A percentile compares a stretch with the other conserved stretches of the same genome.
Conservation (phyloP, 2,113 vertebrate species). For the Lagopus muta region DNA sequence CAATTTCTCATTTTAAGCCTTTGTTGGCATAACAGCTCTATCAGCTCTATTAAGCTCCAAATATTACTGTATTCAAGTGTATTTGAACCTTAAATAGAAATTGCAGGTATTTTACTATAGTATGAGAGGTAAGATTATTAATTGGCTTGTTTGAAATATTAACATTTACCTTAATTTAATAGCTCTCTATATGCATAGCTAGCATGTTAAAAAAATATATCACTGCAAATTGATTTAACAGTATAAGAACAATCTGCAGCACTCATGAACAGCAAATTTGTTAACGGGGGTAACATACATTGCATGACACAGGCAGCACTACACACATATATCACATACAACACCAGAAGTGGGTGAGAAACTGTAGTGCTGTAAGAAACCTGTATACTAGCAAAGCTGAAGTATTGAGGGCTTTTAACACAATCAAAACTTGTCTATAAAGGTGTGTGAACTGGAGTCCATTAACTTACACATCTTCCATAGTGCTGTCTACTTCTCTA, state of each 20-base stretch:
- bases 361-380: background rate
- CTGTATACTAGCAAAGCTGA: background rate
- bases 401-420: background rate
- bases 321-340: background rate
- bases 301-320: slow-evolving; percentile 5
- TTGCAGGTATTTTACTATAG: background rate
- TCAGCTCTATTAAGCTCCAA: background rate
- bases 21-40: background rate
- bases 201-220: background rate
- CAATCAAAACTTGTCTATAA: background rate
- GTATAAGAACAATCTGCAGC: slow-evolving; percentile 34
- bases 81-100: background rate
- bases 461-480: background rate
- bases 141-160: slow-evolving; percentile 49
- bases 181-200: background rate
- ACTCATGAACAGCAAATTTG: slow-evolving; percentile 36
- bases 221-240: slow-evolving; percentile 39
- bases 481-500: background rate
- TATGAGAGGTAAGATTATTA: slow-evolving; percentile 24
- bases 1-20: background rate
- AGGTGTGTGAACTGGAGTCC: background rate
- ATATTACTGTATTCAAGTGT: background rate
- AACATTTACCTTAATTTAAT: slow-evolving; percentile 35
- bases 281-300: background rate
- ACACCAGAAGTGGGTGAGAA: background rate